phyloP scores from a whole-genome alignment of 1,140 invertebrate genomes.

The Drosophila takahashii region DNA sequence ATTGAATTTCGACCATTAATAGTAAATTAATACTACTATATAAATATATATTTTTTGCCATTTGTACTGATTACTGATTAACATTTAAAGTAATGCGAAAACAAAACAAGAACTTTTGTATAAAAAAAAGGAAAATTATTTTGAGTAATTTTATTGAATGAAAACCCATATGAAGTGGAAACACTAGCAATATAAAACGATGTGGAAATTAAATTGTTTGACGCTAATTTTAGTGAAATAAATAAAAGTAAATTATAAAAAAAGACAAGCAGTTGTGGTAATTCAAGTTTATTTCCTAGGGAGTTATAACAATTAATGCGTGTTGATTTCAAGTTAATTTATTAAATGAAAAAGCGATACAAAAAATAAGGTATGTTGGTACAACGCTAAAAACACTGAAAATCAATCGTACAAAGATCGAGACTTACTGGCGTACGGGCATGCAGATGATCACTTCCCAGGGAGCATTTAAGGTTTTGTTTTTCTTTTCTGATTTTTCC shows the following conservation, averaged over 20 bases:
- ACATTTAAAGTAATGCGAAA: constrained; percentile 49
- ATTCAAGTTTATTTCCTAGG: not conserved
- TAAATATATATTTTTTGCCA: constrained; percentile 65
- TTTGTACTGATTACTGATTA: constrained; percentile 82
- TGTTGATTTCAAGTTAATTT: not conserved
- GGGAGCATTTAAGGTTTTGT: not conserved
- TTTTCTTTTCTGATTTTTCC: not conserved
- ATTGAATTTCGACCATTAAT: constrained; percentile 53
- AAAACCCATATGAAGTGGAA: constrained; percentile 24
- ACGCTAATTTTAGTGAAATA: constrained; percentile 74
- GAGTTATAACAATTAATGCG: not conserved
- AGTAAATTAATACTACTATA: constrained; percentile 58
- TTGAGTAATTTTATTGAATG: constrained; percentile 35
- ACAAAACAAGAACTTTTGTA: constrained; percentile 31
- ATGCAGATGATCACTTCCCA: not conserved
- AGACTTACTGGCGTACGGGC: not conserved
- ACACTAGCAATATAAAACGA: constrained; percentile 49
- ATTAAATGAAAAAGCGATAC: not conserved
- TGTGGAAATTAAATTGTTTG: constrained; percentile 57
- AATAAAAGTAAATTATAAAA: constrained; percentile 25
- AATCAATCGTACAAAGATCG: not conserved
- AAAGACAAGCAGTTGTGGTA: not conserved
- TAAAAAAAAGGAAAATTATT: constrained; percentile 15
- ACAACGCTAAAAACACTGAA: not conserved
- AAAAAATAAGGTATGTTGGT: not conserved